phyloP scores from a whole-genome alignment of 2,797 vertebrate species.

The Neosilurus hyrtlii region DNA sequence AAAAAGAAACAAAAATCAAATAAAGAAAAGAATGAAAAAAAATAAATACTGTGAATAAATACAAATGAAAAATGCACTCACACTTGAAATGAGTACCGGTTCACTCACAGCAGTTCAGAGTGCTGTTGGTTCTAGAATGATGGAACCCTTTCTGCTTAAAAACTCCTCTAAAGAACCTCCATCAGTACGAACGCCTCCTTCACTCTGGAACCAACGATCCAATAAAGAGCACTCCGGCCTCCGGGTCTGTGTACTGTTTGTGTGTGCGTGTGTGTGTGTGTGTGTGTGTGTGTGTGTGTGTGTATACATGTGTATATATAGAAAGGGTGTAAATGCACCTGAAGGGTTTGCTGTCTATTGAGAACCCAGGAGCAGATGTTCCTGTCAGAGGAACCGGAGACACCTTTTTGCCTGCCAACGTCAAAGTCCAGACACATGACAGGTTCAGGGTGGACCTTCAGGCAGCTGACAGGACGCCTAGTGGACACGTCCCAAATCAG shows the following conservation, averaged over 20 bases:
- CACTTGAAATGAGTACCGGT: neutral
- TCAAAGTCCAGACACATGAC: slow-evolving; percentile 95
- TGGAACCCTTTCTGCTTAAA: neutral
- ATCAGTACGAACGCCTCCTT: neutral
- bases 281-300: slow-evolving; percentile 59
- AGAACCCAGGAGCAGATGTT: slow-evolving; percentile 83
- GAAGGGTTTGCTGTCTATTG: slow-evolving; percentile 82
- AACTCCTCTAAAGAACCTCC: neutral
- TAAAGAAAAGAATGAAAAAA: neutral
- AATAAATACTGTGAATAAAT: neutral
- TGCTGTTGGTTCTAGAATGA: neutral
- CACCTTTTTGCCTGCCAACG: slow-evolving; percentile 75
- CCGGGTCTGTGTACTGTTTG: neutral
- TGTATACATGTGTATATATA: neutral
- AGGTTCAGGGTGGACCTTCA: slow-evolving; percentile 83
- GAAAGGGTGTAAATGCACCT: slow-evolving; percentile 76
- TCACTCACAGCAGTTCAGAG: too few species aligned
- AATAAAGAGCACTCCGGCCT: neutral
- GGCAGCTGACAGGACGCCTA: slow-evolving; percentile 74
- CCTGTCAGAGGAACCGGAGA: slow-evolving; percentile 90
- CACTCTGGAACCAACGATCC: neutral
- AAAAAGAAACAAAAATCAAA: neutral
- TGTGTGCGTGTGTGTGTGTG: slow-evolving; percentile 57
- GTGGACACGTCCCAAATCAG: slow-evolving; percentile 86
- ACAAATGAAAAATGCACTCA: neutral